Conservation (phyloP, 2,888 invertebrate genomes). For the Empis livida region DNA sequence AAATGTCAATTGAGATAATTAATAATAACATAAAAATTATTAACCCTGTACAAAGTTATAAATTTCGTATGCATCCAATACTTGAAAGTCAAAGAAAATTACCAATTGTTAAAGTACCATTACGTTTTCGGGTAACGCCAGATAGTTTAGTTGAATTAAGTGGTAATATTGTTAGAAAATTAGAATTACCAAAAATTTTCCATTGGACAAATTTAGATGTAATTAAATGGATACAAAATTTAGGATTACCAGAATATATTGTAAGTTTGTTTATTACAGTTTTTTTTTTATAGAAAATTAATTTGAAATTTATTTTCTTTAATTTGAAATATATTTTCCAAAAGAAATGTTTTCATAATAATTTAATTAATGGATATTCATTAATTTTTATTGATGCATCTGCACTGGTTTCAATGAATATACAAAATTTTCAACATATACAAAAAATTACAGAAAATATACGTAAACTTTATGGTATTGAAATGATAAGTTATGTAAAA, state of each 20-base stretch:
- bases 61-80: no score
- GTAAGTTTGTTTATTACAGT: conserved; percentile 22
- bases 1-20: no score
- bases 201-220: conserved; percentile 39
- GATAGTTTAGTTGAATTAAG: conserved; percentile 36
- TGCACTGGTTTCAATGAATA: conserved; percentile 36
- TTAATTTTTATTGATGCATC: conserved; percentile 40
- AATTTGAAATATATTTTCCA: conserved; percentile 19
- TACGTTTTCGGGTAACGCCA: conserved; percentile 26
- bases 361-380: conserved; percentile 37
- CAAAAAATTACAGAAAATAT: conserved; percentile 29
- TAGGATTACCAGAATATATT: conserved; percentile 40
- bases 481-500: conserved; percentile 33
- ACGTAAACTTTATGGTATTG: conserved; percentile 34
- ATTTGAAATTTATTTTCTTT: not conserved
- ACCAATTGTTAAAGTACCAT: conserved; percentile 15
- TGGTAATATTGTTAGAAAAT: conserved; percentile 30
- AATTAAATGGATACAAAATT: conserved; percentile 37
- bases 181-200: conserved; percentile 35
- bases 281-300: not conserved
- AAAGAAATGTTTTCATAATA: conserved; percentile 32
- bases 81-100: not conserved
- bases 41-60: no score
- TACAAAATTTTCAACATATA: conserved; percentile 38
- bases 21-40: no score